A percentile compares a stretch with the other conserved stretches of the same genome.
These are phyloP conservation scores for Xyrichtys novacula DNA, from an alignment of 2,797 vertebrate species.

Conservation along the genomic window DNA sequence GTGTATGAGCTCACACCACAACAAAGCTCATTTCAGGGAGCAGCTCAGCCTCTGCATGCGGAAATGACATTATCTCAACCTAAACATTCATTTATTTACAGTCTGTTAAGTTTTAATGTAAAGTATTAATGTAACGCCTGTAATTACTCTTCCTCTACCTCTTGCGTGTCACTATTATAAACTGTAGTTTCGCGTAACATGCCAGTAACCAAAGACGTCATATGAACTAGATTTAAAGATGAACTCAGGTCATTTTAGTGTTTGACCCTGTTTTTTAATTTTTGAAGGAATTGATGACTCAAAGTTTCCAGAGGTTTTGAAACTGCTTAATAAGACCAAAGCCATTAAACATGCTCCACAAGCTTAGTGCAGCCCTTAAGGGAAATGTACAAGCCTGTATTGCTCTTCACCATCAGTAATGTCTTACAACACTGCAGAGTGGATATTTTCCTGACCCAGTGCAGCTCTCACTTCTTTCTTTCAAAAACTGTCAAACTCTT, in stretches of 20 bases:
- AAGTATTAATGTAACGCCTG: neutral
- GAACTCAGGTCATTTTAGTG: no score
- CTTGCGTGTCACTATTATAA: neutral
- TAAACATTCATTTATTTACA: neutral
- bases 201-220: neutral
- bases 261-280: no score
- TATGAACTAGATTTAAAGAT: neutral
- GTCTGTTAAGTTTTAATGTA: neutral
- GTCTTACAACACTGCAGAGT: neutral
- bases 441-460: no score
- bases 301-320: no score
- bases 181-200: neutral
- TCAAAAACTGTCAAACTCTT: neutral
- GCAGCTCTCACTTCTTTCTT: no score
- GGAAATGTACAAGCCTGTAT: neutral
- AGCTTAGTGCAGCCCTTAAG: no score
- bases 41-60: neutral
- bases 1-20: neutral
- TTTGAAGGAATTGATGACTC: neutral
- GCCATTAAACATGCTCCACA: no score
- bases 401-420: no score
- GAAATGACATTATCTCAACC: neutral
- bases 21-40: conserved; percentile 15
- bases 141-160: conserved; percentile 5
- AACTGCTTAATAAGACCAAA: no score